phyloP scores from a whole-genome alignment of 2,888 invertebrate species.

The Drosophila cyrtoloma region DNA sequence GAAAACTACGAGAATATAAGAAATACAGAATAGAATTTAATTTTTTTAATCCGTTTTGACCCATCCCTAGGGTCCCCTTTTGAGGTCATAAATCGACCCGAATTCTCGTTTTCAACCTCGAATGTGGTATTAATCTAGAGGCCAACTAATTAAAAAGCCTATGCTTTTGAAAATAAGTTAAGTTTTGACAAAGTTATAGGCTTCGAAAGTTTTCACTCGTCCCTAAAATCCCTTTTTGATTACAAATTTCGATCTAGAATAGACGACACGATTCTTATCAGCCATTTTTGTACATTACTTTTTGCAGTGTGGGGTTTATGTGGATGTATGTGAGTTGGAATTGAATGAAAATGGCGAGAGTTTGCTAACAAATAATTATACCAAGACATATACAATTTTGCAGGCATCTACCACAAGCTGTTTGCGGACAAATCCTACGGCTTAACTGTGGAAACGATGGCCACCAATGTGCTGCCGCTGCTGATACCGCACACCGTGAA shows the following conservation, averaged over 20 bases:
- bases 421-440: slow-evolving; percentile 96
- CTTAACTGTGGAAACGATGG: slow-evolving; percentile 95
- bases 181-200: background rate
- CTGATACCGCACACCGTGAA: slow-evolving; percentile 97
- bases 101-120: background rate
- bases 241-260: too few relatives aligned
- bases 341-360: slow-evolving; percentile 3
- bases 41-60: background rate
- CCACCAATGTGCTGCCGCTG: slow-evolving; percentile 96
- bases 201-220: background rate
- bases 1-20: background rate
- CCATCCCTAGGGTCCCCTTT: too few relatives aligned
- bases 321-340: background rate
- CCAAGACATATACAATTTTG: slow-evolving; percentile 17
- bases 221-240: too few relatives aligned
- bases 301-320: slow-evolving; percentile 6
- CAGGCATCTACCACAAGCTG: slow-evolving; percentile 97
- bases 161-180: background rate
- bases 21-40: background rate
- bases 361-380: slow-evolving; percentile 25
- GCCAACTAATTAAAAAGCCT: too few relatives aligned
- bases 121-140: background rate
- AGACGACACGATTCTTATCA: background rate
- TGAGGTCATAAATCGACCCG: background rate
- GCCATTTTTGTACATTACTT: background rate